phyloP scores from a whole-genome alignment of 2,113 vertebrate genomes.

The Cichladusa arquata region DNA sequence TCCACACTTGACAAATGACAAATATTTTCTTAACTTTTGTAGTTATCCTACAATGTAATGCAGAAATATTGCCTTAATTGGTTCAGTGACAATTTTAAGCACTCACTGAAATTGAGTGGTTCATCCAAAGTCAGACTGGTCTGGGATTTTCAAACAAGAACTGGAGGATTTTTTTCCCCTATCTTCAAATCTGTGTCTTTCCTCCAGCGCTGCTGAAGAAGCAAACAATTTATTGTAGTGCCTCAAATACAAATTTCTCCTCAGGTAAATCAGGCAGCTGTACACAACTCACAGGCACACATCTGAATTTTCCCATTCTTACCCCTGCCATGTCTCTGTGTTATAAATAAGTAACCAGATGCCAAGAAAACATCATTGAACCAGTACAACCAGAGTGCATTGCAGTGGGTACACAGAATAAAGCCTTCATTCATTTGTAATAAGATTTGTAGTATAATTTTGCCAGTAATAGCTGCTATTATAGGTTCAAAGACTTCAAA shows the following conservation, averaged over 20 bases:
- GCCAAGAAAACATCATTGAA: not conserved
- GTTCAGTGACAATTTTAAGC: not conserved
- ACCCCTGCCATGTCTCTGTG: not conserved
- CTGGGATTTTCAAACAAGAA: not conserved
- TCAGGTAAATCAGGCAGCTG: not conserved
- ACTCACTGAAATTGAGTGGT: not conserved
- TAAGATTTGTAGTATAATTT: not conserved
- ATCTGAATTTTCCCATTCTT: not conserved
- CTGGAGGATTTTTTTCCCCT: not conserved
- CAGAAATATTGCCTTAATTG: not conserved
- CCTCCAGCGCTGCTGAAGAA: not conserved
- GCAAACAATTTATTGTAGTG: not conserved
- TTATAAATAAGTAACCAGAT: not conserved
- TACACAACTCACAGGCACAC: not conserved
- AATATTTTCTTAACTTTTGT: not conserved
- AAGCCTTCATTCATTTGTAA: not conserved
- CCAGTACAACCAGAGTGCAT: not conserved
- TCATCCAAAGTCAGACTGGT: not conserved
- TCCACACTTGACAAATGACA: not conserved
- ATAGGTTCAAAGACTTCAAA: not conserved
- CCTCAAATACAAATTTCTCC: not conserved
- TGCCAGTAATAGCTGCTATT: not conserved
- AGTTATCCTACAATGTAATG: accelerated
- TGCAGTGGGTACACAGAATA: not conserved
- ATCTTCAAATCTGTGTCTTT: not conserved